Evolutionary conservation across 1,140 invertebrate species (phyloP), one percentile per base, ranked within the genome.

Genomic region (Apocrypta bakeri): DNA sequence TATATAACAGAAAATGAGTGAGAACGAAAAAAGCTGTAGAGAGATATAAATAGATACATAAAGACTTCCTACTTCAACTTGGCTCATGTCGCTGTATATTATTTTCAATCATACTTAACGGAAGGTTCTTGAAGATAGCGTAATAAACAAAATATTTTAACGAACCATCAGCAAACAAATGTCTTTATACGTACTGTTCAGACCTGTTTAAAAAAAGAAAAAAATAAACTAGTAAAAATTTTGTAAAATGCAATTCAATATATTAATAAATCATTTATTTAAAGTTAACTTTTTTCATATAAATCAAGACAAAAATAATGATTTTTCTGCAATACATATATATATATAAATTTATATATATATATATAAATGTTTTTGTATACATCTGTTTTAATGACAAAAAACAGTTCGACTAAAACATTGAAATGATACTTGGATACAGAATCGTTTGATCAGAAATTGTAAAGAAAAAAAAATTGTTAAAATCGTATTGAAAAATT

Each of bases 131-230:
- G 73, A 77, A 71, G 64, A 40, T 76, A 48, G 64, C 63, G 42
- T 24, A 82, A 82, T 69, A 82, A 82, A 82, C 63, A 82, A 82
- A 82, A 82, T 76, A 82, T 81, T 75, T 75, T 82, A 82, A 82
- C 81, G 42, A 82, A 82, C 81, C 81, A 82, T 76, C 81, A 56
- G 81, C 81, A 82, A 82, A 82, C 74, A 77, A 82, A 76, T 82
- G 73, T 80, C 79, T 73, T 81, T 82, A 82, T 82, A 76, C 81
- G 81, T 82, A 82, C 81, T 76, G 81, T 82, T 82, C 81, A 82
- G 81, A 82, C 81, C 81, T 82, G 81, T 82, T 77, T 63, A 76
- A 82, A 81, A 74, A 82, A 82, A 66, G 42, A 82, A 76, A 82
- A 76, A 82, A 82, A 82, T 66, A 82, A 76, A 82, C 66, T 82